Conservation (phyloP, 2,797 vertebrate species). For the Clarias platycephalus region DNA sequence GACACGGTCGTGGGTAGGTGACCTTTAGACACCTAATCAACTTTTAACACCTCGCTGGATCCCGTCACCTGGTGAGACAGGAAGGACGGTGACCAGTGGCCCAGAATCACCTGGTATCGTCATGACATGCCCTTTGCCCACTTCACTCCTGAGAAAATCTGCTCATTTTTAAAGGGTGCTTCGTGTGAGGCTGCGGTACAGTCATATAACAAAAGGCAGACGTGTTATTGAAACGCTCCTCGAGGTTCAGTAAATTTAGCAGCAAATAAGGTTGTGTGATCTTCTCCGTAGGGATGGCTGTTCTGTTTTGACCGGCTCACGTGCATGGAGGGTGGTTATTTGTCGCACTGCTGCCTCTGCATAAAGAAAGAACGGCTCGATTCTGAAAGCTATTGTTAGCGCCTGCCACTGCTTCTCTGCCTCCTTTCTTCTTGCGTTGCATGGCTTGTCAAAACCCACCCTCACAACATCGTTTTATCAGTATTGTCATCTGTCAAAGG, state of each 20-base stretch:
- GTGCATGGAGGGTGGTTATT: slow-evolving; percentile 36
- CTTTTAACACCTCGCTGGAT: slow-evolving; percentile 79
- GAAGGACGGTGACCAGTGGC: slow-evolving; percentile 43
- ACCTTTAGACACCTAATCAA: slow-evolving; percentile 83
- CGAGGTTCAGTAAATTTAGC: slow-evolving; percentile 23
- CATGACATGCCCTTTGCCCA: slow-evolving; percentile 8
- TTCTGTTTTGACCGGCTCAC: slow-evolving; percentile 36
- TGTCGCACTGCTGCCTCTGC: slow-evolving; percentile 48
- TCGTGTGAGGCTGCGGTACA: not conserved
- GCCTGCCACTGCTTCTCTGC: slow-evolving; percentile 58
- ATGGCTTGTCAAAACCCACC: slow-evolving; percentile 49
- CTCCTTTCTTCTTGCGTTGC: slow-evolving; percentile 65
- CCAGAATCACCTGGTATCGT: slow-evolving; percentile 43
- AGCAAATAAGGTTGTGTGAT: slow-evolving; percentile 44
- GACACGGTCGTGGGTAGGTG: slow-evolving; percentile 74
- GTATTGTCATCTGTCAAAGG: slow-evolving; percentile 40
- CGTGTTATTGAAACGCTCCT: slow-evolving; percentile 9
- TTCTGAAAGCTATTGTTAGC: slow-evolving; percentile 69
- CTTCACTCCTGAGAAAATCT: not conserved
- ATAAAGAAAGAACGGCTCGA: slow-evolving; percentile 67
- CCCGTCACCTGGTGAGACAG: slow-evolving; percentile 51
- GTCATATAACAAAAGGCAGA: slow-evolving; percentile 32
- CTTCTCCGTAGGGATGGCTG: slow-evolving; percentile 31
- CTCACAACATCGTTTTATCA: slow-evolving; percentile 45
- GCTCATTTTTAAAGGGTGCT: not conserved